Percentiles rank a stretch among this genome's conserved stretches.
Evolutionary conservation across 2,888 invertebrate genomes (phyloP).

Genomic region (Chrysodeixis includens): DNA sequence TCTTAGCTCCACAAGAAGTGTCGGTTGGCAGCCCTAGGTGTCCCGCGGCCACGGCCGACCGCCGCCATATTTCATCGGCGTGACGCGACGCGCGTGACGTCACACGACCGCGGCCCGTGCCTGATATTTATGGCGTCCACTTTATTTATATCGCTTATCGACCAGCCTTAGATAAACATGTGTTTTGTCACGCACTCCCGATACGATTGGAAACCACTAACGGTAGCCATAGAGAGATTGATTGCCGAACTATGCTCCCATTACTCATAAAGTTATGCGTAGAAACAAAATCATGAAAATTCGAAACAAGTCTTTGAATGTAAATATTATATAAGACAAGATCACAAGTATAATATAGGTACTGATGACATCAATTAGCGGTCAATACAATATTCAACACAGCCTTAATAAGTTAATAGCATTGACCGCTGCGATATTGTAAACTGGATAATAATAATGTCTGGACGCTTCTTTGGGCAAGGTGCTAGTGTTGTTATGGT

Average conservation of each 20-base stretch:
- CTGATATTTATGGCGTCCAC: conserved; percentile 51
- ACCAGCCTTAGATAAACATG: conserved; percentile 48
- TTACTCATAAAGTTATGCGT: background rate
- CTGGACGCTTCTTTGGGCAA: background rate
- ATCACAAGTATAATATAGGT: no score
- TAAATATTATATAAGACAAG: no score
- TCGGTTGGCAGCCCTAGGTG: conserved; percentile 43
- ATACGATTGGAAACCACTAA: conserved; percentile 14
- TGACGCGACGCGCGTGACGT: conserved; percentile 49
- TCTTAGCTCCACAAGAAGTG: conserved; percentile 16
- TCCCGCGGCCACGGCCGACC: conserved; percentile 31
- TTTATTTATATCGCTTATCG: conserved; percentile 58
- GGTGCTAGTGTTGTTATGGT: no score
- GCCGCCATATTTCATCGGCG: conserved; percentile 54
- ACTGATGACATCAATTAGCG: conserved; percentile 23
- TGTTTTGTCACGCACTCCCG: conserved; percentile 40
- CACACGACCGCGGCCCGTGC: conserved; percentile 35
- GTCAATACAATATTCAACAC: conserved; percentile 31
- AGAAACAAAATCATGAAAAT: background rate
- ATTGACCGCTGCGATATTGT: background rate
- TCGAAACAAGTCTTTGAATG: no score
- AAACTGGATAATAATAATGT: background rate
- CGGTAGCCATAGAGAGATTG: background rate
- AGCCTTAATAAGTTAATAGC: conserved; percentile 26
- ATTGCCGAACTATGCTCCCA: background rate